Evolutionary conservation across 2,113 vertebrate genomes (phyloP).

Genomic region (Seriola dumerili): DNA sequence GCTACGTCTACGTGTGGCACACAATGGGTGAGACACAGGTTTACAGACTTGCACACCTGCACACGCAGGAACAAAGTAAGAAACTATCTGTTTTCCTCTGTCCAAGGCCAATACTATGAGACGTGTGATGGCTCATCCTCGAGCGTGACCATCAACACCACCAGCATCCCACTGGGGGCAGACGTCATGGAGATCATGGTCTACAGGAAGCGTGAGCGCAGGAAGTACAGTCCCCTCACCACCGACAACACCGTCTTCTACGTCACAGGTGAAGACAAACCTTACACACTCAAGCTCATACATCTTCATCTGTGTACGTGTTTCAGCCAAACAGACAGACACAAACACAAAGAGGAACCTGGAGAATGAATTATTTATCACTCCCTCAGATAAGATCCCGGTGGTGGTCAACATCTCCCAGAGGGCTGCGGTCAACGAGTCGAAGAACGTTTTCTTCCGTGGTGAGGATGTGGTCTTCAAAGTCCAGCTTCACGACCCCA

Average conservation of each 20-base stretch:
- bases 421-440: constrained; percentile 88
- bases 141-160: constrained; percentile 90
- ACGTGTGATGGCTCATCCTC: constrained; percentile 86
- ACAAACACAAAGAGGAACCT: background rate
- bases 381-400: constrained; percentile 91
- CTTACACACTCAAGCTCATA: background rate
- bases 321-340: constrained; percentile 12
- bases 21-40: constrained; percentile 84
- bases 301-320: background rate
- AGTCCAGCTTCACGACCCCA: constrained; percentile 92
- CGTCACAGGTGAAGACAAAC: constrained; percentile 88
- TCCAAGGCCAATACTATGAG: constrained; percentile 91
- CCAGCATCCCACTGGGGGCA: constrained; percentile 87
- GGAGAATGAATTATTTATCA: background rate
- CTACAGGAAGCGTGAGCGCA: constrained; percentile 86
- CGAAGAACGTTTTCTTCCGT: constrained; percentile 89
- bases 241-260: constrained; percentile 84
- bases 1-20: constrained; percentile 94
- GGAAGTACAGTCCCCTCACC: constrained; percentile 84
- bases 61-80: background rate
- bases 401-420: constrained; percentile 90
- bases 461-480: constrained; percentile 88
- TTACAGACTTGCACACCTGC: background rate
- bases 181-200: constrained; percentile 91
- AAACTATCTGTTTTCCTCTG: background rate